A percentile compares a stretch with the other conserved stretches of the same genome.
Evolutionary conservation across 1,140 invertebrate genomes (phyloP).

Genomic region (Odontomachus brunneus): DNA sequence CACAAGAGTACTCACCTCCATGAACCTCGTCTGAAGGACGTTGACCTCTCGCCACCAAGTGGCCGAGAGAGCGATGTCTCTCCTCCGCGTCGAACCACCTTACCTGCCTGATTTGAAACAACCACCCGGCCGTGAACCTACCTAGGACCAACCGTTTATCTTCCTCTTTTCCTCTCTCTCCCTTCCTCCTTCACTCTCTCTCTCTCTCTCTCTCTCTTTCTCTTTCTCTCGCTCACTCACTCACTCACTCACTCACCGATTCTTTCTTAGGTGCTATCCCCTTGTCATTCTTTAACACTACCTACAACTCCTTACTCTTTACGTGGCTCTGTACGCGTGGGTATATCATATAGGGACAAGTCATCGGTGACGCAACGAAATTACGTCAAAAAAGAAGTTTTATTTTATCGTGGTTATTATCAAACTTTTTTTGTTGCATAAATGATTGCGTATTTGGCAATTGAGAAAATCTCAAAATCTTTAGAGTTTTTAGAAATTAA

Average conservation of each 20-base stretch:
- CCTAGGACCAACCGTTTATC: conserved; percentile 65
- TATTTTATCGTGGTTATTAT: too few species aligned
- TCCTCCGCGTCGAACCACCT: conserved; percentile 81
- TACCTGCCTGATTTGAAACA: conserved; percentile 75
- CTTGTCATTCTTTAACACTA: neutral
- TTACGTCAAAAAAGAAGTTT: neutral
- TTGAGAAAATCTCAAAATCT: too few species aligned
- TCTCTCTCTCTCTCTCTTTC: conserved; percentile 24
- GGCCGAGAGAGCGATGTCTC: conserved; percentile 80
- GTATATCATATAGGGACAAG: conserved; percentile 8
- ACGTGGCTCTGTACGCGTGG: conserved; percentile 25
- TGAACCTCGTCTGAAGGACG: conserved; percentile 72
- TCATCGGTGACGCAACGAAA: conserved; percentile 8
- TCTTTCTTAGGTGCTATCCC: conserved; percentile 15
- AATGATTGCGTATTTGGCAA: too few species aligned
- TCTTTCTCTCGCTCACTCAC: neutral
- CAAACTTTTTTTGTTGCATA: too few species aligned
- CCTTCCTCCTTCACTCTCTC: neutral
- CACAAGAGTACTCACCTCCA: conserved; percentile 65
- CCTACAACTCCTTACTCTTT: neutral
- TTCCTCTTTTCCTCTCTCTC: conserved; percentile 39
- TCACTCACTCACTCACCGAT: neutral
- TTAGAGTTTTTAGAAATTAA: too few species aligned
- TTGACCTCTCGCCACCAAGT: conserved; percentile 82
- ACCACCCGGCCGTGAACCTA: conserved; percentile 79